Conservation (phyloP, 2,888 invertebrate species). For the Empis stercorea region DNA sequence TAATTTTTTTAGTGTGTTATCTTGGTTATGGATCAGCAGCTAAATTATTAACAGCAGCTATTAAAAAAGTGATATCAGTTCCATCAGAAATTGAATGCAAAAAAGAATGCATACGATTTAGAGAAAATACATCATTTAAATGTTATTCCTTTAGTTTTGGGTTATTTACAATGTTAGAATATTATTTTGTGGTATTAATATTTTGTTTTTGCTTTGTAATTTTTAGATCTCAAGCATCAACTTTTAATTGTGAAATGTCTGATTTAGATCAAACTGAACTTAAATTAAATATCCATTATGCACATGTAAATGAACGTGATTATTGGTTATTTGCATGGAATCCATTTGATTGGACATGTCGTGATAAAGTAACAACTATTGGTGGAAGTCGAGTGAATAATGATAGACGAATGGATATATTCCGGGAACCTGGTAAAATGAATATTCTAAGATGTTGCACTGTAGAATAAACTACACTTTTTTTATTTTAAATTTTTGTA, state of each 20-base stretch:
- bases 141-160: constrained; percentile 67
- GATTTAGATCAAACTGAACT: constrained; percentile 66
- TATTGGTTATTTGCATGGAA: constrained; percentile 70
- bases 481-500: constrained; percentile 3
- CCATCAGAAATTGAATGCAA: constrained; percentile 56
- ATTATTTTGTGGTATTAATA: no score
- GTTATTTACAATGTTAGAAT: constrained; percentile 30
- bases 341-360: constrained; percentile 59
- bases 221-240: constrained; percentile 29
- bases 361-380: constrained; percentile 36
- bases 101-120: constrained; percentile 46
- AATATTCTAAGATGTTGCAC: constrained; percentile 34
- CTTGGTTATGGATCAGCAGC: constrained; percentile 66
- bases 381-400: constrained; percentile 35
- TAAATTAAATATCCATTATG: constrained; percentile 58
- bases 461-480: constrained; percentile 14
- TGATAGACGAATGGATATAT: constrained; percentile 37
- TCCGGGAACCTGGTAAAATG: constrained; percentile 37
- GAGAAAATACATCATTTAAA: constrained; percentile 45
- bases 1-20: constrained; percentile 52
- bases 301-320: constrained; percentile 44
- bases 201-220: no score
- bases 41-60: constrained; percentile 48
- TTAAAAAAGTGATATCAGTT: constrained; percentile 51
- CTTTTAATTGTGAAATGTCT: constrained; percentile 58